Evolutionary conservation across 2,113 vertebrate genomes (phyloP), one percentile per base, ranked within the genome.

Genomic region (Bucco capensis): DNA sequence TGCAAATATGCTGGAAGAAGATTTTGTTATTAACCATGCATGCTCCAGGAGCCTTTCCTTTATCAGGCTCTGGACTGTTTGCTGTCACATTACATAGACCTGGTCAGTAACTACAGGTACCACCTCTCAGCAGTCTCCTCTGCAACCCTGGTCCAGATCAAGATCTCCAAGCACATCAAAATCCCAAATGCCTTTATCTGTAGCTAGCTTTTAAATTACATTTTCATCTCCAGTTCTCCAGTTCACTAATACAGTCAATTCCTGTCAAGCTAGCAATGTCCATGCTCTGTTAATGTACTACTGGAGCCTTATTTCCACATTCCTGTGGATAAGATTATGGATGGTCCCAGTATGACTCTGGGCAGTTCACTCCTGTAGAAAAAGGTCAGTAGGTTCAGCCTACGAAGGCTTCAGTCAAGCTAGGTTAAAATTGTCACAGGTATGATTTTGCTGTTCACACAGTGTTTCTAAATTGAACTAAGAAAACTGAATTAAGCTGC

Each of bases 1-100:
- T 98, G 96, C 99, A 99, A 64, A 99, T 99, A 93, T 99, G 99
- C 99, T 99, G 95, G 21, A 96, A 44, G 80, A 96, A 95, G 18
- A 92, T 40, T 30, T 35, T 50, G 30, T 56, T 33, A 90, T 90
- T 83, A 93, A 82, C 38, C 47, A 70, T 7, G 2, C 14, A 33
- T 6, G 53, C 50, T 62, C 27, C 81, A 72, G n/a, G 21, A 53
- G 19, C 14, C 30, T 40, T 40, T 30, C 67, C 57, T 50, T 53
- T 28, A 54, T 12, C 72, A 82, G 12, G n/a, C 33, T 83, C 58
- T 21, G 71, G 23, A 35, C 37, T 46, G 15, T 37, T 9, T 86
- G 46, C 70, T 84, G 62, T 69, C 49, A 57, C 0, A 1, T 56
- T 61, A 56, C 42, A 58, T 0, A 75, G 51, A 37, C 62, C 21